A percentile compares a stretch with the other conserved stretches of the same genome.
These are phyloP conservation scores for Drosophila sp. DNA, from an alignment of 1,140 invertebrate species.

Conservation along the genomic window DNA sequence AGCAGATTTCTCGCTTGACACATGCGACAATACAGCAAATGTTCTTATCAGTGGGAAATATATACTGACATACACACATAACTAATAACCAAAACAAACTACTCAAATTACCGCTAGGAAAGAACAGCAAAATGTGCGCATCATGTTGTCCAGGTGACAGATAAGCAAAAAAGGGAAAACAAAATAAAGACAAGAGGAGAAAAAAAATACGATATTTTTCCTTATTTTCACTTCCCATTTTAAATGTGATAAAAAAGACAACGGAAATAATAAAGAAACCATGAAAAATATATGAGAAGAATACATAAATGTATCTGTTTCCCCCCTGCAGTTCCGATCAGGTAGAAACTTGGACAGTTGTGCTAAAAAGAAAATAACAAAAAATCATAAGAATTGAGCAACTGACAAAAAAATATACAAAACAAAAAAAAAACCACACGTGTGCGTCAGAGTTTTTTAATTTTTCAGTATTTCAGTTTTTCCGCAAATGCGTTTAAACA, in stretches of 20 bases:
- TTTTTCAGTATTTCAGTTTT: conserved; percentile 22
- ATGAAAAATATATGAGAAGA: background rate
- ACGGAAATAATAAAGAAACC: background rate
- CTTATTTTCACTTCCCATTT: background rate
- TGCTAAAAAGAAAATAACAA: conserved; percentile 1
- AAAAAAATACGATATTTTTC: background rate
- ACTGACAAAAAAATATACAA: background rate
- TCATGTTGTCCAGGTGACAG: conserved; percentile 43
- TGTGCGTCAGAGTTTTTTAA: conserved; percentile 29
- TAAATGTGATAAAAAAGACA: conserved; percentile 20
- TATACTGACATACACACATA: background rate
- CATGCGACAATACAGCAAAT: background rate
- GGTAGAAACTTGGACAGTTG: conserved; percentile 22
- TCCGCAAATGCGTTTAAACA: conserved; percentile 32
- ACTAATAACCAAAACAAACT: conserved; percentile 10
- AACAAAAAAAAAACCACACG: background rate
- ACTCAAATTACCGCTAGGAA: conserved; percentile 34
- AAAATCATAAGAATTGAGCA: conserved; percentile 2
- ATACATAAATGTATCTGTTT: background rate
- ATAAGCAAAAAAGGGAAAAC: conserved; percentile 5
- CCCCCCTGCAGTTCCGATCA: conserved; percentile 13
- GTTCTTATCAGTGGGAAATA: conserved; percentile 31
- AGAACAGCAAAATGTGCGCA: conserved; percentile 42
- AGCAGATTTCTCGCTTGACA: background rate
- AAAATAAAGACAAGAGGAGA: too few relatives aligned